Evolutionary conservation across 2,888 invertebrate genomes (phyloP), one percentile per base, ranked within the genome.

Genomic region (Pomacea canaliculata): DNA sequence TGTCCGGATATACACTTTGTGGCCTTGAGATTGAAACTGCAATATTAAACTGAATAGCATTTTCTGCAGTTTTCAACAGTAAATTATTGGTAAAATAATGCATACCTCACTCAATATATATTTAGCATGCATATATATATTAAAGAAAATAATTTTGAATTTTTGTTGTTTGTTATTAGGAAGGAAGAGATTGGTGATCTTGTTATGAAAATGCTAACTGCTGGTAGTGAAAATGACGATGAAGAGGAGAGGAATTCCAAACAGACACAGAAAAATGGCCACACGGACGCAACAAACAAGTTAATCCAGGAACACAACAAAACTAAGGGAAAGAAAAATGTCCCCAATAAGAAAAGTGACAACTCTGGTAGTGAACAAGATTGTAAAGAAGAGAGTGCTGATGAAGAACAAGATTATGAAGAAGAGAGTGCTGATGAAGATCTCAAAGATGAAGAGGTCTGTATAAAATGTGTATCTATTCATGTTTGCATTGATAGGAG

Each of bases 171-270:
- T 23, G 27, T 63, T 84, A 86, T 91, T 70, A 95, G 96, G 86
- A 96, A 95, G 91, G 94, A 95, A 89, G 94, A 96, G 90, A 95
- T 97, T n/a, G 96, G 97, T 89, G 93, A 94, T 83, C 92, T 97
- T 79, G 95, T 97, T 12, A 95, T 96, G 95, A 95, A 95, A 83
- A 94, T 94, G 85, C 89, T 93, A 70, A 77, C 84, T 71, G 80
- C 80, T 70, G 80, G 81, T 16, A 80, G 80, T 27, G 81, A 80
- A 65, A 76, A 78, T 72, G 81, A 81, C n/a, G 78, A 76, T 18
- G 81, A 81, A 18, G 80, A 80, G 66, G 81, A 78, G 27, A 78
- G 80, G 37, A 81, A 75, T 3, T 46, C 66, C 19, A 73, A 68
- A 63, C 16, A 37, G 68, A 51, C 67, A 16, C 16, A 46, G 48